phyloP scores from a whole-genome alignment of 2,888 invertebrate genomes.

The Heliconius aoede region DNA sequence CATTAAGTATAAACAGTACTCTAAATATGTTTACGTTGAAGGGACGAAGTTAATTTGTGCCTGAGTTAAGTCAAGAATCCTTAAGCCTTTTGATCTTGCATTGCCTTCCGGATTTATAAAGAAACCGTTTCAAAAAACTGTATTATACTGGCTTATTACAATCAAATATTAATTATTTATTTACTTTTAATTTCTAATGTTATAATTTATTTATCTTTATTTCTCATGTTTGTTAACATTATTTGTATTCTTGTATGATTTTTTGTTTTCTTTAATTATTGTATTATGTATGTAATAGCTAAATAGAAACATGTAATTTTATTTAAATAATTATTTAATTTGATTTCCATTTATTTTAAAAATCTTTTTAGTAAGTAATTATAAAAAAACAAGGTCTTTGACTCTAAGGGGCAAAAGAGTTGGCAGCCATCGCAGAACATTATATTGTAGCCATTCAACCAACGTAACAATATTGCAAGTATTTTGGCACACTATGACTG shows the following conservation, averaged over 20 bases:
- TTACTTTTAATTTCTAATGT: neutral
- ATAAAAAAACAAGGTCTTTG: neutral
- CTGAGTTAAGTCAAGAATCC: conserved; percentile 28
- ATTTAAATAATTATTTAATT: neutral
- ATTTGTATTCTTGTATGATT: too few relatives aligned
- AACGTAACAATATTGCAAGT: conserved; percentile 7
- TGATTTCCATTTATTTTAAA: neutral
- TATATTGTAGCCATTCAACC: neutral
- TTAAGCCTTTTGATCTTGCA: conserved; percentile 26
- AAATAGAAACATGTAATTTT: too few relatives aligned
- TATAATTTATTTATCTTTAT: too few relatives aligned
- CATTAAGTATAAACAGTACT: conserved; percentile 13
- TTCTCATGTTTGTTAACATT: too few relatives aligned
- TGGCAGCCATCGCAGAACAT: conserved; percentile 8
- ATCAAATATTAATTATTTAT: too few relatives aligned
- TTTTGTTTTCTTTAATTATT: too few relatives aligned
- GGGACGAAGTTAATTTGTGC: conserved; percentile 30
- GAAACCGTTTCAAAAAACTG: neutral
- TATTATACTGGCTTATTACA: conserved; percentile 5
- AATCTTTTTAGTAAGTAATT: neutral
- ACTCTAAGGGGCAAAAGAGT: conserved; percentile 3
- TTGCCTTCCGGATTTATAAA: conserved; percentile 9
- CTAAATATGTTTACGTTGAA: conserved; percentile 11
- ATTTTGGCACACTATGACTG: neutral
- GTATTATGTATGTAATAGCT: too few relatives aligned